Evolutionary conservation across 2,797 vertebrate genomes (phyloP).

Genomic region (Phalanger gymnotis): DNA sequence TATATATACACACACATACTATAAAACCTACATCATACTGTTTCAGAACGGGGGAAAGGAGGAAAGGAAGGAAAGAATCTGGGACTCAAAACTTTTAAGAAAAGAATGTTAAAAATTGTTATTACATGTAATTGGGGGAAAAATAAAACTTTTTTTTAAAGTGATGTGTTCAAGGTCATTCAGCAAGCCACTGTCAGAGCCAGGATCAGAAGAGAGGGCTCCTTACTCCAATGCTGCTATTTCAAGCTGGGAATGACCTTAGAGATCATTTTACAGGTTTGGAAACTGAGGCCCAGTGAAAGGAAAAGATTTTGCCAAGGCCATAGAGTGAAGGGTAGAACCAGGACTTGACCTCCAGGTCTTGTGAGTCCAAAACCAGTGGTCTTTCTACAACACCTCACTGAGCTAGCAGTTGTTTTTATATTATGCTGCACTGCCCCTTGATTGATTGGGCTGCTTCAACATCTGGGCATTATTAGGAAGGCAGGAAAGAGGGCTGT

Average conservation of each 20-base stretch:
- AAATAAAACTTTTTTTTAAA: background rate
- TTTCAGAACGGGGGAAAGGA: no score
- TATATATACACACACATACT: no score
- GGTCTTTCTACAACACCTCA: background rate
- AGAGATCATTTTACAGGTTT: background rate
- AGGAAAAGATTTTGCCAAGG: background rate
- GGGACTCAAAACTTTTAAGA: no score
- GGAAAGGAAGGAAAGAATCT: no score
- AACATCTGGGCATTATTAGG: no score
- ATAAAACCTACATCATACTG: no score
- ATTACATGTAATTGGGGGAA: no score
- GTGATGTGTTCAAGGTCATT: background rate
- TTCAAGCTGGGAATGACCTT: background rate
- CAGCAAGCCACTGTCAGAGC: background rate
- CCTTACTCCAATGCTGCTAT: background rate
- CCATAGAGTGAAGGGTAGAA: background rate
- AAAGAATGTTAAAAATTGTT: no score
- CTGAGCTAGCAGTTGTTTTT: no score
- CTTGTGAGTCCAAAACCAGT: background rate
- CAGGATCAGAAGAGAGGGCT: background rate
- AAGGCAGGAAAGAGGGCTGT: background rate
- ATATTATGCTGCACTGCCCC: no score
- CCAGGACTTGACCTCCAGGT: background rate
- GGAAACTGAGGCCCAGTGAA: background rate
- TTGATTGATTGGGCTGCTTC: no score